Base-by-base conservation (phyloP, 1,140 invertebrate species). In the honey bee (Apis mellifera) region DNA sequence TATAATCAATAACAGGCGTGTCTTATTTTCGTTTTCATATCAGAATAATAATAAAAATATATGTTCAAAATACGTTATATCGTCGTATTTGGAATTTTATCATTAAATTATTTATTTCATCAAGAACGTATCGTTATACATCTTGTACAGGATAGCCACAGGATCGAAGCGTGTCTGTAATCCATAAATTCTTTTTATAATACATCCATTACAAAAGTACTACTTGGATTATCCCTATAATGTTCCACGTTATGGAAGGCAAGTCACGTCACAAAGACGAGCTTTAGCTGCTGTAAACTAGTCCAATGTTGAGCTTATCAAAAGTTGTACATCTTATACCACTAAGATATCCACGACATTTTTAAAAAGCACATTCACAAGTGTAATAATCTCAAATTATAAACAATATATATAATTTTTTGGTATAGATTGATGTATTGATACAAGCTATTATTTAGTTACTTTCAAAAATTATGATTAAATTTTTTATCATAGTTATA, bases 251-350 rank as follows among this genome's bases (percentile, higher is more conserved):
- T 13, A 17, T 52, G 60, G 48, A 70, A 26, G 19, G 21, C 23
- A 9, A 68, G 15, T 4, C 32, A 26, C 19, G 17, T 52, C 60
- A 52, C 65, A 59, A 48, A 69, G 65, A 21, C 15, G 54, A 59
- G 42, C 52, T 69, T 69, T 52, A 17, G 54, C 57, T 9, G 66
- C 19, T 71, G 66, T 60, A 78, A 78, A 78, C n/a, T 19, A 7
- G 23, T 21, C 21, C 32, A 23, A 17, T 48, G 55, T 26, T 15
- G 32, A 50, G 54, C 66, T 23, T 69, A 78, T 59, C 42, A 60
- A 62, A 59, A 26, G n/a, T 78, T 62, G 66, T 55, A 77, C 19
- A n/a, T 19, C 26, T 65, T 32, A 8, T 19, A 42, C 32, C 19
- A 19, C 7, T 32, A 21, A 68, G 12, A 15, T 11, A 9, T 69